Conservation (phyloP, 2,113 vertebrate species). For the Conger conger region DNA sequence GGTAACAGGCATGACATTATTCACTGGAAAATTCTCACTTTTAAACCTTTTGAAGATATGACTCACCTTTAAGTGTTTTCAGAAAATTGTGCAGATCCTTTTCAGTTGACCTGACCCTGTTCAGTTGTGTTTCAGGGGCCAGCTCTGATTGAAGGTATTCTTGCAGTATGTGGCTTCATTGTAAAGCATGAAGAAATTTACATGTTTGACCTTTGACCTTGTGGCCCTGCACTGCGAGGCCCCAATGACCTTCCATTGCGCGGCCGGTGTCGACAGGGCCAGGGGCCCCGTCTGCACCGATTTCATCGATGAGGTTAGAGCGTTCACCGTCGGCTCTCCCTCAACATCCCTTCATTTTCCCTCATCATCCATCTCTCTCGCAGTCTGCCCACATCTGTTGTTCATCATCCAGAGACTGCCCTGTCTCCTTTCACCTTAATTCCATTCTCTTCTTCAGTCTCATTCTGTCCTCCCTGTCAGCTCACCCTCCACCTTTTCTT, state of each 20-base stretch:
- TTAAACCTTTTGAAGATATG: not conserved
- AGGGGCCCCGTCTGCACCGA: slow-evolving; percentile 69
- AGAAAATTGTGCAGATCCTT: not conserved
- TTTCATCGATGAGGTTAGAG: slow-evolving; percentile 37
- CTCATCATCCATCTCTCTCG: not conserved
- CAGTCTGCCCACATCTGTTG: no score
- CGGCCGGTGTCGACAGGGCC: slow-evolving; percentile 63
- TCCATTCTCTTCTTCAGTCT: not conserved
- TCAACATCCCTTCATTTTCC: not conserved
- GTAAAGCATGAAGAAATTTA: not conserved
- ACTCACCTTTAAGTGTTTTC: not conserved
- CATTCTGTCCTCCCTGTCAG: not conserved
- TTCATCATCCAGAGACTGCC: no score
- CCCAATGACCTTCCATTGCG: slow-evolving; percentile 70
- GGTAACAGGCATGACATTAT: not conserved
- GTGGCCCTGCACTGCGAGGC: slow-evolving; percentile 50
- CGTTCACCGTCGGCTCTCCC: not conserved
- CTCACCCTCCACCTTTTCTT: no score
- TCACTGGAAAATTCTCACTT: not conserved
- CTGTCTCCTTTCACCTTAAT: not conserved
- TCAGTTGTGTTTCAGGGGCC: not conserved
- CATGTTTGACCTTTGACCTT: not conserved
- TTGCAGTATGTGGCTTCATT: not conserved
- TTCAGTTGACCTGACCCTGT: not conserved
- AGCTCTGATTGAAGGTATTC: not conserved